phyloP scores from a whole-genome alignment of 2,113 vertebrate species.

The Rhagologus leucostigma region DNA sequence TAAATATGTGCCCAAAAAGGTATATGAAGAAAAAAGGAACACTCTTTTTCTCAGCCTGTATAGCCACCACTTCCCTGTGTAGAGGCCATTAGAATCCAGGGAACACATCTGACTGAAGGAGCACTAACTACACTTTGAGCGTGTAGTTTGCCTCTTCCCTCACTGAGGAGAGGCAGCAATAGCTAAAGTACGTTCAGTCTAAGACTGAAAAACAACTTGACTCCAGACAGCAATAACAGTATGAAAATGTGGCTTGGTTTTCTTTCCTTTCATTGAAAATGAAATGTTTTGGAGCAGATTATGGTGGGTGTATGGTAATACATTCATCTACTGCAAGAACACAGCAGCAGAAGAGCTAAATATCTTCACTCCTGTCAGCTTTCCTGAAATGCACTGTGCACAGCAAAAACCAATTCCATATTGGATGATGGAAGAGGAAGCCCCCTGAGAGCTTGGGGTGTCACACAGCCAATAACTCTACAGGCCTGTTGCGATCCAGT shows the following conservation, averaged over 20 bases:
- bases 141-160: background rate
- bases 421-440: background rate
- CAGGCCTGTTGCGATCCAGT: too few species aligned
- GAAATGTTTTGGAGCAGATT: background rate
- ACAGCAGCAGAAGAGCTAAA: background rate
- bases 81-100: background rate
- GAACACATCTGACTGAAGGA: background rate
- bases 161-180: background rate
- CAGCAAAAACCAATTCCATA: background rate
- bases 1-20: background rate
- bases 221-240: background rate
- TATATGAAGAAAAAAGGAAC: background rate
- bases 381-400: background rate
- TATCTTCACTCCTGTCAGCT: background rate
- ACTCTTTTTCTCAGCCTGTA: background rate
- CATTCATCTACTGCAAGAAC: background rate
- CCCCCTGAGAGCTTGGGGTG: background rate
- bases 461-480: background rate
- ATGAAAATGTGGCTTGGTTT: fast-evolving
- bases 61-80: background rate
- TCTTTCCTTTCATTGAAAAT: background rate
- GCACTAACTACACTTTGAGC: fast-evolving
- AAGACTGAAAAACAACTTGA: background rate
- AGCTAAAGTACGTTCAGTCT: background rate
- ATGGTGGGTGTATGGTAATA: background rate